Evolutionary conservation across 2,888 invertebrate species (phyloP).

Genomic region (Nezara viridula): DNA sequence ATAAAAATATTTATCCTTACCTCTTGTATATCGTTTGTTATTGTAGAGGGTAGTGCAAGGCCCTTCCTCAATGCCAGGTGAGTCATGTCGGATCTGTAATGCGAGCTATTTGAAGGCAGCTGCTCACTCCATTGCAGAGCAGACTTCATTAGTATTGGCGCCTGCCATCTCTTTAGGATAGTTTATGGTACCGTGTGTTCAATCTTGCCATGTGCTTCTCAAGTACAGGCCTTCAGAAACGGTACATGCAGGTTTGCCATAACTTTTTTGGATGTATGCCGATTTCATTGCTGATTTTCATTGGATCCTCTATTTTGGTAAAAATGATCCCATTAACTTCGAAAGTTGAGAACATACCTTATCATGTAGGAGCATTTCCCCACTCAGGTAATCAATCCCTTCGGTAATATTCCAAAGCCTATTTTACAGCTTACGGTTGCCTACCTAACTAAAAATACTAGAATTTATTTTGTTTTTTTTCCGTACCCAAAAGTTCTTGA

Average conservation of each 20-base stretch:
- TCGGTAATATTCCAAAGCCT: no score
- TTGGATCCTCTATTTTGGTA: no score
- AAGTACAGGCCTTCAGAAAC: background rate
- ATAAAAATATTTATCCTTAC: background rate
- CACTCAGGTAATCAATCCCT: no score
- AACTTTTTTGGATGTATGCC: no score
- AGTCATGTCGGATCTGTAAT: conserved; percentile 13
- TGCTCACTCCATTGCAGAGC: conserved; percentile 17
- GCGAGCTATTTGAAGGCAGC: conserved; percentile 14
- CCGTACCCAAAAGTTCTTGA: no score
- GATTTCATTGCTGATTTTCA: no score
- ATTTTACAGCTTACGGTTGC: no score
- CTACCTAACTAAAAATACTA: no score
- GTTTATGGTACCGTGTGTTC: background rate
- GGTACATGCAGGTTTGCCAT: background rate
- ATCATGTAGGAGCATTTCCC: no score
- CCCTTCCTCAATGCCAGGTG: background rate
- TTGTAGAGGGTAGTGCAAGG: background rate
- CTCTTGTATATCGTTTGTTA: background rate
- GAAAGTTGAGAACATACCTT: no score
- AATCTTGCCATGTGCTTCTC: background rate
- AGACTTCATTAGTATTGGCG: conserved; percentile 12
- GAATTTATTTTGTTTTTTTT: no score
- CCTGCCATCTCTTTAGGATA: background rate
- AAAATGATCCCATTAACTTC: no score